Evolutionary conservation across 1,140 invertebrate species (phyloP).

Genomic region (Geopemphigus sp.): DNA sequence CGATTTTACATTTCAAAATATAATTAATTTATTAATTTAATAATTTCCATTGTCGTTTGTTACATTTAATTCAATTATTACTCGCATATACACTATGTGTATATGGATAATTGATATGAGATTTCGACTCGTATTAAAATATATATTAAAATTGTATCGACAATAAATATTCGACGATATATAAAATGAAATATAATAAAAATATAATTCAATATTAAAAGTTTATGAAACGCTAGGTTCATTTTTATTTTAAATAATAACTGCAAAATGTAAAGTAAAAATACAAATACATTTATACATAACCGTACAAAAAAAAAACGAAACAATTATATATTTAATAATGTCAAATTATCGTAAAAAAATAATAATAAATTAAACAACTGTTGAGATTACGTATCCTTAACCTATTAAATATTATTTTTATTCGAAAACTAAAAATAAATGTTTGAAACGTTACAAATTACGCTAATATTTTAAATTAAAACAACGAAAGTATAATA

Average conservation of each 20-base stretch:
- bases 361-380: neutral
- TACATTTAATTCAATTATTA: too few species aligned
- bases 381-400: neutral
- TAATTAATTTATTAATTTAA: too few species aligned
- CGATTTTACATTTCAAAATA: too few species aligned
- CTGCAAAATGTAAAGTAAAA: neutral
- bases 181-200: neutral
- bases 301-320: neutral
- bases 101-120: too few species aligned
- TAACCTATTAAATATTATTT: neutral
- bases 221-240: too few species aligned
- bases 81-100: too few species aligned
- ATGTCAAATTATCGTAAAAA: slow-evolving; percentile 2
- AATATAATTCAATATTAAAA: neutral
- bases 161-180: neutral
- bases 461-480: neutral
- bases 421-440: neutral
- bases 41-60: too few species aligned
- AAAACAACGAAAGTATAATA: neutral
- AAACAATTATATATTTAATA: neutral
- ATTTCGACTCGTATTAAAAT: too few species aligned
- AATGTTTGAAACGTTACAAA: neutral
- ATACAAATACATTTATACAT: neutral
- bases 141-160: too few species aligned
- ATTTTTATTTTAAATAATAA: too few species aligned